Base-by-base conservation (phyloP, 1,140 invertebrate species). In the Trachymyrmex septentrionalis region DNA sequence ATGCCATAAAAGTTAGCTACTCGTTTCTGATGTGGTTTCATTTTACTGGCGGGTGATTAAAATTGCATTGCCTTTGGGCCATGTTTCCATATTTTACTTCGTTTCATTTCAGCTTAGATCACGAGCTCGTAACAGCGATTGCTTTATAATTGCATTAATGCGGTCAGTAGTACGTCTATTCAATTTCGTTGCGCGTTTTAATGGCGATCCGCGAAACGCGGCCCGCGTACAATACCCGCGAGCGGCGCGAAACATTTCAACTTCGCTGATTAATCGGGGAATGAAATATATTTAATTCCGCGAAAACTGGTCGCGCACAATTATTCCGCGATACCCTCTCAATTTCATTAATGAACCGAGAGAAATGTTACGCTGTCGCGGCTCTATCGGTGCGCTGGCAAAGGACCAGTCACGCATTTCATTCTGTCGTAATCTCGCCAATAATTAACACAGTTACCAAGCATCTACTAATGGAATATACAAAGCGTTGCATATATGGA, bases 341-440 rank as follows among this genome's bases (percentile, higher is more conserved):
- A 59, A 73, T 84, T 84, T 50, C 55, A 84, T 84, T 84, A 84
- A 84, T 84, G 80, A 84, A 84, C 55, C 80, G 80, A 63, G 69
- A 59, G 55, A 71, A 84, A 73, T 27, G 57, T 63, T 75, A 75
- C 55, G 55, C 69, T 75, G 27, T 73, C 55, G 53, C 69, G 55
- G 59, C 30, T 21, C 55, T 10, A 27, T 24, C 63, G 63, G 7
- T 3, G 55, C 67, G 5, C 24, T 48, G 69, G 19, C 69, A 75
- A 75, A 84, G 44, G 80, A 84, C 69, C 63, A 38, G 55, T 44
- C 55, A 19, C 66, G 14, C 78, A 71, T 81, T 84, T 84, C 69
- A 84, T 75, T 84, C 80, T 71, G 16, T 75, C 14, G 69, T 63
- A 75, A 73, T 84, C 72, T 75, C 44, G 24, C 53, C 55, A 34